Evolutionary conservation across 2,888 invertebrate genomes (phyloP).

Genomic region (Dascillus cervinus): DNA sequence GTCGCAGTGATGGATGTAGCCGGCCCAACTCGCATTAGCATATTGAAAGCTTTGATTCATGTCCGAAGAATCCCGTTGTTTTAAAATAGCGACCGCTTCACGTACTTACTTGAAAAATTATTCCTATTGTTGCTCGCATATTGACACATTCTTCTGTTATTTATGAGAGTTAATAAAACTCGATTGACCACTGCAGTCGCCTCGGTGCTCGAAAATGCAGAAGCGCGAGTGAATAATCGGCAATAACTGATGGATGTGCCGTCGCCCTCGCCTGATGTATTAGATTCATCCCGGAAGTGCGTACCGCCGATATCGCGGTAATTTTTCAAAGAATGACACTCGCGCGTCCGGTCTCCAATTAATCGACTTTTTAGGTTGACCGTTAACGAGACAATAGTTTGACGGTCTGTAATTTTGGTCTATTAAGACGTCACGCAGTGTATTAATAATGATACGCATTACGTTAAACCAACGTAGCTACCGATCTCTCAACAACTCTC

Average conservation of each 20-base stretch:
- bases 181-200: neutral
- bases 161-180: constrained; percentile 5
- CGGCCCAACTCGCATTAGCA: constrained; percentile 37
- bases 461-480: constrained; percentile 27
- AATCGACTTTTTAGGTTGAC: no score
- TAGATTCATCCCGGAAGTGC: no score
- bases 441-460: constrained; percentile 27
- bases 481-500: constrained; percentile 27
- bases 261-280: no score
- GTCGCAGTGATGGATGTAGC: constrained; percentile 39
- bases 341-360: no score
- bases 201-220: no score
- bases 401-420: constrained; percentile 26
- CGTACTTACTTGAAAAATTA: constrained; percentile 26
- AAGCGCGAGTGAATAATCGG: no score
- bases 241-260: no score
- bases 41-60: constrained; percentile 42
- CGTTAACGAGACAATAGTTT: constrained; percentile 15
- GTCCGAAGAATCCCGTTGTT: constrained; percentile 35
- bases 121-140: constrained; percentile 26
- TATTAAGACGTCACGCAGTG: constrained; percentile 31
- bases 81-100: constrained; percentile 32
- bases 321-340: no score
- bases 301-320: no score
- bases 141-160: constrained; percentile 16